Percentiles rank a stretch among this genome's conserved stretches.
phyloP scores from a whole-genome alignment of 2,113 vertebrate genomes.

The human (Homo sapiens) region GRCh38 chr11:132185001-132185500 shows the following conservation, averaged over 20 bases:
- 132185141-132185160: background rate
- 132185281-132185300: background rate
- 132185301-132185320: background rate
- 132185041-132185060: slow-evolving; percentile 14
- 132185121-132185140: background rate
- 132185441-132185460: background rate
- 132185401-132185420: background rate
- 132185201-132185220: too few relatives aligned
- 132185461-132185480: slow-evolving; percentile 18
- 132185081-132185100: background rate
- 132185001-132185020: background rate
- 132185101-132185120: slow-evolving; percentile 4
- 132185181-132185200: background rate
- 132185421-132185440: slow-evolving; percentile 19
- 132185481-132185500: slow-evolving; percentile 13
- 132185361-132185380: background rate
- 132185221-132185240: rapidly evolving
- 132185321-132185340: background rate
- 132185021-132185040: slow-evolving; percentile 23
- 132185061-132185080: background rate
- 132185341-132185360: background rate
- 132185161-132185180: background rate
- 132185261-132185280: background rate
- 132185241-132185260: rapidly evolving
- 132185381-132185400: background rate